Evolutionary conservation across 2,888 invertebrate genomes (phyloP), one percentile per base, ranked within the genome.

Genomic region (Muschampia plurimacula): DNA sequence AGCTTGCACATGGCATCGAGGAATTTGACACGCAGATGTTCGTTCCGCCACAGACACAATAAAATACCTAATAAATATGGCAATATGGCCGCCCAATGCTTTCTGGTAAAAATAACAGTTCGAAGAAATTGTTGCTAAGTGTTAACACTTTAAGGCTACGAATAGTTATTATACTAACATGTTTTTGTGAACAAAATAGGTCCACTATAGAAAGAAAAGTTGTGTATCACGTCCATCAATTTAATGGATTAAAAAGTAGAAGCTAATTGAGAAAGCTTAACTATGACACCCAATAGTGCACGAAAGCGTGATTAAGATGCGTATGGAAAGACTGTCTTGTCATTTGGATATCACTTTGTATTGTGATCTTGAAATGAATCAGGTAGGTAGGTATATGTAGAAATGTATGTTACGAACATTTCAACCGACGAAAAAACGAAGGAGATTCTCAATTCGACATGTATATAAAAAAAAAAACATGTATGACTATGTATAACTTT

Each of bases 21-120:
- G 93, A 93, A 94, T 94, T 93, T 89, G 92, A 93, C 92, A 91
- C 92, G 93, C 93, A 94, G 93, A 93, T 93, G 93, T 90, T 88
- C 88, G 88, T 89, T 89, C 89, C 88, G 87, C 84, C 85, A 84
- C 81, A 78, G 85, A 86, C 86, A 88, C 83, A 85, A 89, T 91
- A 89, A 91, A 90, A 91, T 90, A 88, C 89, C 88, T 89, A 90
- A 89, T 88, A 88, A 90, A 88, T 70, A 69, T 74, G 62, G 15
- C 62, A 49, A 15, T 64, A 65, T 68, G 68, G 41, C 59, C 60
- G 64, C 64, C 64, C 71, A 74, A 64, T 60, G 44, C 69, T 62
- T 67, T 67, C 52, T 67, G 62, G 55, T 41, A 44, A 67, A 52
- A n/a, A n/a, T 67, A 46, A 22, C 63, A 59, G 46, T 62, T 69